phyloP scores from a whole-genome alignment of 2,797 vertebrate genomes.

The Octomys mimax region DNA sequence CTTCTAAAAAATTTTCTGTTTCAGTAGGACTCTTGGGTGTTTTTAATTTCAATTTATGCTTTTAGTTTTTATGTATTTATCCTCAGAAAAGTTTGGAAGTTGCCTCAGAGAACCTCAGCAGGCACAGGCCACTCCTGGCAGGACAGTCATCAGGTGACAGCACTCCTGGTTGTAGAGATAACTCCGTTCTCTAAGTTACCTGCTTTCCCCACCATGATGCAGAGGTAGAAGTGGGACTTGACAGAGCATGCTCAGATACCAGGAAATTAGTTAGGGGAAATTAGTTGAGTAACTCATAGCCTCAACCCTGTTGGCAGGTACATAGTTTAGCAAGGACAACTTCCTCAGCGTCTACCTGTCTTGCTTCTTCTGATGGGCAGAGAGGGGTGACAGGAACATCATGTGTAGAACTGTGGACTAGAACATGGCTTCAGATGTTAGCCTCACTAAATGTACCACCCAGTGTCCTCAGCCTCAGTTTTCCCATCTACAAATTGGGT shows the following conservation, averaged over 20 bases:
- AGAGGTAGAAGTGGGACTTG: background rate
- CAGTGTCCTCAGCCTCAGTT: background rate
- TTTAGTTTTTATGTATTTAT: too few species aligned
- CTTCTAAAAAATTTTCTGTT: background rate
- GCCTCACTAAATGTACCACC: background rate
- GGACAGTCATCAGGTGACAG: background rate
- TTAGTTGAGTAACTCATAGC: background rate
- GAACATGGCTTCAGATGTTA: background rate
- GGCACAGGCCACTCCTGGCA: rapidly evolving
- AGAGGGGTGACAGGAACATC: background rate
- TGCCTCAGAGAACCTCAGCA: background rate
- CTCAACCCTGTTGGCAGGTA: background rate
- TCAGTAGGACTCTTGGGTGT: background rate
- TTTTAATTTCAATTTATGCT: background rate
- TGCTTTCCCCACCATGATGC: background rate
- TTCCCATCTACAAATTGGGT: background rate
- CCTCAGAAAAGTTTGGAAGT: background rate
- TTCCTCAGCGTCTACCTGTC: background rate
- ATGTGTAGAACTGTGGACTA: background rate
- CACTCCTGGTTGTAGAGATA: background rate
- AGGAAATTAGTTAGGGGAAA: background rate
- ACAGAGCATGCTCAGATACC: background rate
- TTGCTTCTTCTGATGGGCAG: background rate
- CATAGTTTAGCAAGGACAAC: background rate
- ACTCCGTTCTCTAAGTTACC: background rate